A percentile compares a stretch with the other conserved stretches of the same genome.
Evolutionary conservation across 2,888 invertebrate genomes (phyloP).

Genomic region (Tanytarsus gracilentus): DNA sequence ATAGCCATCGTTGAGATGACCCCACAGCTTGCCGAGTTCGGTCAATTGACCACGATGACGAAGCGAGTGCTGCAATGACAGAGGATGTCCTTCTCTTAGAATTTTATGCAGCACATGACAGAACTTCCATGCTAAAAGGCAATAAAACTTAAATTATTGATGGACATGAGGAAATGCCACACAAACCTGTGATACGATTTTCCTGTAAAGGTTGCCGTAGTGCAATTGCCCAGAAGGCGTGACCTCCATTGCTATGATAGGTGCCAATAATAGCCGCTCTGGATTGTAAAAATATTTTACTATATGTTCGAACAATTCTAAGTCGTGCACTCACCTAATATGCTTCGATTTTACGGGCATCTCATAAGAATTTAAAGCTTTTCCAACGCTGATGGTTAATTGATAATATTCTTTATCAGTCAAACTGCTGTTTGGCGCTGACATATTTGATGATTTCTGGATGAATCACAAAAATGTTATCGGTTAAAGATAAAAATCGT

Average conservation of each 20-base stretch:
- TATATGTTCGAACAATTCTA: not conserved
- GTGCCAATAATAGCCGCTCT: constrained; percentile 91
- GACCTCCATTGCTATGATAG: constrained; percentile 83
- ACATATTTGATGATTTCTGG: too few species aligned
- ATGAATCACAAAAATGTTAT: too few species aligned
- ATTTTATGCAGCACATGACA: constrained; percentile 96
- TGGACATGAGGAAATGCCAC: not conserved
- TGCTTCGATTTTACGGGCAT: constrained; percentile 97
- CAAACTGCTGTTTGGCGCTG: too few species aligned
- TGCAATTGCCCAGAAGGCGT: constrained; percentile 75
- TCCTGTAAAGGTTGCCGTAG: constrained; percentile 42
- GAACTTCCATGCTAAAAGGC: constrained; percentile 85
- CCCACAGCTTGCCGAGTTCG: constrained; percentile 88
- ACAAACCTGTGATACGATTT: constrained; percentile 16
- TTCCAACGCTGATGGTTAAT: constrained; percentile 74
- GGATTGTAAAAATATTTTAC: not conserved
- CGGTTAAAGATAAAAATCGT: too few species aligned
- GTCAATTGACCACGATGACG: constrained; percentile 68
- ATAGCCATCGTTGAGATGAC: constrained; percentile 89
- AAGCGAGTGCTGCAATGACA: constrained; percentile 77
- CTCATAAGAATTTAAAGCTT: constrained; percentile 87
- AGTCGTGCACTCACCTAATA: constrained; percentile 84
- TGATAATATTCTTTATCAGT: constrained; percentile 40
- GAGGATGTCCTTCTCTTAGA: constrained; percentile 85
- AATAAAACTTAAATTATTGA: constrained; percentile 53